Evolutionary conservation across 2,113 vertebrate genomes (phyloP), one percentile per base, ranked within the genome.

Genomic region (Cryptomyrus ogoouensis): DNA sequence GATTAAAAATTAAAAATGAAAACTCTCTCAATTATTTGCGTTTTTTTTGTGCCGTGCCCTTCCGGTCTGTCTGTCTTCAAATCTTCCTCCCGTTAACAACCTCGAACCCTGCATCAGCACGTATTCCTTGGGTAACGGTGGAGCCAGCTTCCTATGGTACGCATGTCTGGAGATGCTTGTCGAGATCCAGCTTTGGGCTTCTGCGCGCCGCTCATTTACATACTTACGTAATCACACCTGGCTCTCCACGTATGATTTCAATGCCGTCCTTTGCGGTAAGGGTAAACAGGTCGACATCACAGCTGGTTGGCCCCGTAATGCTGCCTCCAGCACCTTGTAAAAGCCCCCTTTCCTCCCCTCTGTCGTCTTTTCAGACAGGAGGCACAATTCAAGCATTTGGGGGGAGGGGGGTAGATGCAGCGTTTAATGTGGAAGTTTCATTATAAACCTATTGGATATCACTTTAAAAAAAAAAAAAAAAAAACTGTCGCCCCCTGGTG

Each of bases 1-100:
- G 92, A 88, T 92, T 92, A 92, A 89, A 91, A 83, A 84, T 49
- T 93, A 90, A 86, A 91, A 86, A 88, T 52, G 31, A 53, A 62
- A 24, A 56, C 88, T 77, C 91, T 31, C 15, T 74, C 21, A 12
- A 87, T 91, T 83, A 56, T 90, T 58, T 21, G 66, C 10, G 2
- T 0, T 31, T 80, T 83, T 15, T 53, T 49, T 66, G 24, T 89
- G 21, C 31, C 62, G 44, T 7, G 62, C 86, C 62, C 2, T 53
- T 70, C 27, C 47, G 44, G 44, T 53, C 87, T 80, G 31, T 1
- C 15, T 88, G 46, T 42, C 44, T 80, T 80, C 74, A 80, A 35
- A 80, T 80, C 17, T 19, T 42, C 3, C 15, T 77, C 31, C 10
- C 15, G 10, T 53, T 56, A 83, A 21, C 0, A 5, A 53, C 39